Evolutionary conservation across 2,113 vertebrate species (phyloP).

Genomic region (Rhizomys pruinosus): DNA sequence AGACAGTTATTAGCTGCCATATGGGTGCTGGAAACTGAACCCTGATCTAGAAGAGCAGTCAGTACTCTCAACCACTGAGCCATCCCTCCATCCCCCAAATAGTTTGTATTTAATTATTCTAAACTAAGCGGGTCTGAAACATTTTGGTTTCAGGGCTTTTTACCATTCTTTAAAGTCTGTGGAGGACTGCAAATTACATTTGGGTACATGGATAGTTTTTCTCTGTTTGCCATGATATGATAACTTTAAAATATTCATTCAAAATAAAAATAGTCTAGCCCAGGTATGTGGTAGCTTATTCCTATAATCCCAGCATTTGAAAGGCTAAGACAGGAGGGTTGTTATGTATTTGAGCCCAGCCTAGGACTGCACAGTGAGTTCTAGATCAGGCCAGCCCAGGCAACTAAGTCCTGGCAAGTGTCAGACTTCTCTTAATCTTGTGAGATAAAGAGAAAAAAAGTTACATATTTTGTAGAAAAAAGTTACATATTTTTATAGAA

Average conservation of each 20-base stretch:
- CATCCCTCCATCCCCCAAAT: background rate
- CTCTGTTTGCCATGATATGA: background rate
- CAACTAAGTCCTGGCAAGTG: background rate
- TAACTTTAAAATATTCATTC: background rate
- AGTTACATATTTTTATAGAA: background rate
- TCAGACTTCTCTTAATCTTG: no score
- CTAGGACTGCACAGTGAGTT: background rate
- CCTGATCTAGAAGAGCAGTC: no score
- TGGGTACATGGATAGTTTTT: background rate
- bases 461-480: background rate
- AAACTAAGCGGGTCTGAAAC: background rate
- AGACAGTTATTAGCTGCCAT: no score
- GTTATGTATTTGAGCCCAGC: background rate
- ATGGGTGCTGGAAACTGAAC: no score
- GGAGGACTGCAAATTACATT: background rate
- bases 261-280: conserved; percentile 20
- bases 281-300: background rate
- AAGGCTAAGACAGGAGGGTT: background rate
- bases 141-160: background rate
- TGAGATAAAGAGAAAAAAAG: background rate
- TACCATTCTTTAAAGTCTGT: background rate
- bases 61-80: no score
- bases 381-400: background rate
- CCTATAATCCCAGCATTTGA: background rate
- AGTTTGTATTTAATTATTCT: conserved; percentile 10